Evolutionary conservation across 2,113 vertebrate species (phyloP).

Genomic region (Nibea coibor): DNA sequence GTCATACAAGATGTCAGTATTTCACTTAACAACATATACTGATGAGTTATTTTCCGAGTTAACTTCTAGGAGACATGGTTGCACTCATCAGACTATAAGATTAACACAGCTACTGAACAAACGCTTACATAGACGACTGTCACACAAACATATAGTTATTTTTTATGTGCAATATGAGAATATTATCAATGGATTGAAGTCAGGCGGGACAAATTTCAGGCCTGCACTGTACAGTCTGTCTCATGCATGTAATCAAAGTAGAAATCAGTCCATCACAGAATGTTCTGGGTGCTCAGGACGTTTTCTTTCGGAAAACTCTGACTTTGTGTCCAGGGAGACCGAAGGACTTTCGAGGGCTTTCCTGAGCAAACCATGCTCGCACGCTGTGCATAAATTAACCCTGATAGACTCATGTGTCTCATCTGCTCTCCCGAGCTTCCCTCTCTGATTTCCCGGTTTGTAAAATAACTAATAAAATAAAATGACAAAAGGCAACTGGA

Average conservation of each 20-base stretch:
- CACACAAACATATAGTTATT: background rate
- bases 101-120: background rate
- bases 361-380: background rate
- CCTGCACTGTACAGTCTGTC: background rate
- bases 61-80: background rate
- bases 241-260: background rate
- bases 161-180: background rate
- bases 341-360: background rate
- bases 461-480: background rate
- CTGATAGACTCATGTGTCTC: conserved; percentile 1
- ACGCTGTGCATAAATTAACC: background rate
- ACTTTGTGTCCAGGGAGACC: background rate
- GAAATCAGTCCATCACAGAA: background rate
- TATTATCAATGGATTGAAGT: background rate
- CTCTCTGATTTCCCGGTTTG: conserved; percentile 21
- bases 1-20: background rate
- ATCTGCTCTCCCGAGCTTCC: background rate
- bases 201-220: background rate
- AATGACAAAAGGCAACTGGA: conserved; percentile 14
- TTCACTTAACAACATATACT: background rate
- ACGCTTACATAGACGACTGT: background rate
- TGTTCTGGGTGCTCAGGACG: background rate
- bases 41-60: background rate
- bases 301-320: background rate
- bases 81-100: too few species aligned